These are phyloP conservation scores for Thumatha senex DNA, from an alignment of 2,888 invertebrate species.

Conservation along the genomic window DNA sequence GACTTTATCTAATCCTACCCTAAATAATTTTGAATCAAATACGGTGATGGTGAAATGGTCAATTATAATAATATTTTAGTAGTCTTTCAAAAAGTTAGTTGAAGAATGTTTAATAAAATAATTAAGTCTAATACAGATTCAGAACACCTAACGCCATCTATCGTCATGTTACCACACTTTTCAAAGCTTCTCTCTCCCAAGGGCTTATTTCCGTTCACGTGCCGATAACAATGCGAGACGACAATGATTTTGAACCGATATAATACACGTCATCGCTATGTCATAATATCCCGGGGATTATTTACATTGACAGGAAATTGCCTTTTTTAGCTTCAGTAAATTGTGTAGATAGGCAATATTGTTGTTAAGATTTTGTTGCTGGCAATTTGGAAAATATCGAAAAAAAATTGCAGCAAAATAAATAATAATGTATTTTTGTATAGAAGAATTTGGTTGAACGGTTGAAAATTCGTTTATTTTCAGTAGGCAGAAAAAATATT, in stretches of 20 bases:
- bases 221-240: conserved; percentile 62
- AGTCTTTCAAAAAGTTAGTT: too few relatives aligned
- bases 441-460: too few relatives aligned
- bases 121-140: too few relatives aligned
- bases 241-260: conserved; percentile 55
- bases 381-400: background rate
- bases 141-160: conserved; percentile 5
- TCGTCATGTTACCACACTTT: conserved; percentile 12
- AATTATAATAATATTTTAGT: too few relatives aligned
- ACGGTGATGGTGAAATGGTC: too few relatives aligned
- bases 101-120: too few relatives aligned
- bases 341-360: conserved; percentile 20
- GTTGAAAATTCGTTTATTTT: too few relatives aligned
- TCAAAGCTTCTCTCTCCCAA: conserved; percentile 34
- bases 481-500: too few relatives aligned
- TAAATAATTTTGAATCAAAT: too few relatives aligned
- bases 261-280: conserved; percentile 61
- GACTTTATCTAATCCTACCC: too few relatives aligned
- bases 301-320: conserved; percentile 75
- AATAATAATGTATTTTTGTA: too few relatives aligned
- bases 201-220: conserved; percentile 77
- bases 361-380: conserved; percentile 15
- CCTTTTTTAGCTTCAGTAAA: conserved; percentile 45
- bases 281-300: conserved; percentile 69
- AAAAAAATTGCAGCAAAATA: background rate